Evolutionary conservation across 2,113 vertebrate species (phyloP), one percentile per base, ranked within the genome.

Genomic region (Thunnus maccoyii): DNA sequence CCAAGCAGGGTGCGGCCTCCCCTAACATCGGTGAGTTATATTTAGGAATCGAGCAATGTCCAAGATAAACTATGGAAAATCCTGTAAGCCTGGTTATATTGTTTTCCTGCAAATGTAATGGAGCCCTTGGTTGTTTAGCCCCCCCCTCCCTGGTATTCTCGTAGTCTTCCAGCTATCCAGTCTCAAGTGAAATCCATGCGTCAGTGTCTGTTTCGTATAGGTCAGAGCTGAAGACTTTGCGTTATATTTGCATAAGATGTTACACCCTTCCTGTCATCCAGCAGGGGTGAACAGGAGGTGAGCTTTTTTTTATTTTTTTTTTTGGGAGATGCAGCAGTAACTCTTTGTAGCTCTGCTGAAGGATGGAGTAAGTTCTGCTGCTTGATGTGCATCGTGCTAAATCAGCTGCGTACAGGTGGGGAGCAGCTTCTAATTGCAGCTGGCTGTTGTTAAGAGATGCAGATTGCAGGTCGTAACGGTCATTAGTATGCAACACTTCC

Each of bases 401-500:
- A 82, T 86, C 75, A 61, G 50, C 36, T 51, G 61, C 32, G 60
- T 18, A 17, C 71, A 79, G 80, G 85, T 84, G 64, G 72, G 30
- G 64, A 69, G 50, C 30, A 2, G 58, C 64, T 62, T 69, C 62
- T 72, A 65, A 76, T 48, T 64, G 75, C 46, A 62, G 61, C 63
- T 52, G 60, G 22, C 79, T 60, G 20, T n/a, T 64, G 61, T 69
- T 73, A 6, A 63, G 56, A 79, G 78, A 73, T 71, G 78, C 63
- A 78, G 76, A 71, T 69, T 62, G 61, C 61, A 32, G 56, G 58
- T 55, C 44, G 75, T 61, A 9, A 15, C 13, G 22, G 16, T 18
- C 48, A 87, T 84, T 84, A 85, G 82, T 50, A 88, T 86, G 72
- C 83, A 62, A 60, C 85, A 41, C 72, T 65, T 65, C 60, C 9